phyloP scores from a whole-genome alignment of 1,140 invertebrate genomes.

The Ceratoteleas bidentatus region DNA sequence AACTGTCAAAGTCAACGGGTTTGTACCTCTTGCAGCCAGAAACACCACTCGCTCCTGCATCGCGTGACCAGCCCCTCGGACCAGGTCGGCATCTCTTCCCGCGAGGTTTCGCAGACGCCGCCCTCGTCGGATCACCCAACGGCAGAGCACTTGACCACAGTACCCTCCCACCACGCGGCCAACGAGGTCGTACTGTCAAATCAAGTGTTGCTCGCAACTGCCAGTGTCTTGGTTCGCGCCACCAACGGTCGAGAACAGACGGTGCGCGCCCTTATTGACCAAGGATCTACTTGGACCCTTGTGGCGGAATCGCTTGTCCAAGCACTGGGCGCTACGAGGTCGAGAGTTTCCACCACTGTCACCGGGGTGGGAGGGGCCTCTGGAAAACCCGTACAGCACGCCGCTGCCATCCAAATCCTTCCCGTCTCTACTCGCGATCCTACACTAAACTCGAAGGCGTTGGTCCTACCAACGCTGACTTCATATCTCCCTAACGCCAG shows the following conservation, averaged over 20 bases:
- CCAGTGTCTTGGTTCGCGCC: slow-evolving; percentile 4
- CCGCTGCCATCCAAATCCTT: not conserved
- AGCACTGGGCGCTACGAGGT: no score
- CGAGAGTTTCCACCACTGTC: not conserved
- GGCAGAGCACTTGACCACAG: not conserved
- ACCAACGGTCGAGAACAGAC: not conserved
- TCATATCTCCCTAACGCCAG: not conserved
- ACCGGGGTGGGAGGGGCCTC: not conserved
- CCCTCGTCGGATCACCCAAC: not conserved
- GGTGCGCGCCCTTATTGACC: slow-evolving; percentile 12
- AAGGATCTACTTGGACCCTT: slow-evolving; percentile 18
- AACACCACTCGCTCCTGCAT: slow-evolving; percentile 6
- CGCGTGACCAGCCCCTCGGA: not conserved
- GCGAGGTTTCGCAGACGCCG: no score
- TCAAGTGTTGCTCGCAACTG: slow-evolving; percentile 12
- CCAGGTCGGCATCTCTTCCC: not conserved
- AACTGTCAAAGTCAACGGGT: not conserved
- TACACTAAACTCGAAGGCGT: not conserved
- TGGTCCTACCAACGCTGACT: slow-evolving; percentile 8
- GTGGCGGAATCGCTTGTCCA: not conserved
- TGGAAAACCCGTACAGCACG: not conserved
- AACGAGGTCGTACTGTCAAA: not conserved
- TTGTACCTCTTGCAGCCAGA: not conserved
- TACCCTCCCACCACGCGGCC: not conserved
- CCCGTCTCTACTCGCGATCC: not conserved